Evolutionary conservation across 2,113 vertebrate species (phyloP), one percentile per base, ranked within the genome.

Genomic region (Hypocryptadius cinnamomeus): DNA sequence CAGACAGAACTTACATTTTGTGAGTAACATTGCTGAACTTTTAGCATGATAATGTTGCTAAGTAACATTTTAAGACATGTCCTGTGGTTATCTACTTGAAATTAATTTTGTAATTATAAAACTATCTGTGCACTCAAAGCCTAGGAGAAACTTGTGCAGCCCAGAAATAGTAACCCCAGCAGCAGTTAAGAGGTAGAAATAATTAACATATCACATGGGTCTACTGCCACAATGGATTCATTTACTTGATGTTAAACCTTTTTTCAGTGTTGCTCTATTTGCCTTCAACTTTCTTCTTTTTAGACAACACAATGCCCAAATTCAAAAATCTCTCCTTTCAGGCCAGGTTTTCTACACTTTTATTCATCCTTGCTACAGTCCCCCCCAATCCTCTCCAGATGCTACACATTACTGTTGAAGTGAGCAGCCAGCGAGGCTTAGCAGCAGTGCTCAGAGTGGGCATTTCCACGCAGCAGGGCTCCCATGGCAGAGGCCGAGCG

Each of bases 401-500:
- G 22, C 28, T 54, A 2, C 19, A 10, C 7, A 1, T 11, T 61
- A 8, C 19, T 30, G 30, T 51, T 9, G 27, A 35, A 39, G 21
- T 0, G 23, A 21, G 44, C 65, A n/a, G 30, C 51, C 39, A 4
- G 21, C 5, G 8, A 4, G 11, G 77, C 82, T 57, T 5, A 8
- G 44, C 56, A n/a, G 5, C 56, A 4, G 54, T 0, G 30, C 22
- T 5, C 33, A 20, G 74, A 57, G 42, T 33, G 64, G n/a, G 42
- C 48, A 6, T 31, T 56, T 18, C 64, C 2, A 0, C 13, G 3
- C 39, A 9, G 22, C 53, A 3, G 2, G 0, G 14, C 83, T 42
- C 33, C 0, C 14, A 7, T 45, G 35, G 84, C 35, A 39, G 53
- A 11, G 0, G 14, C 5, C 2, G 8, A 4, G 56, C 1, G 3